phyloP scores from a whole-genome alignment of 2,113 vertebrate genomes.

The Boulengeromyrus knoepffleri region DNA sequence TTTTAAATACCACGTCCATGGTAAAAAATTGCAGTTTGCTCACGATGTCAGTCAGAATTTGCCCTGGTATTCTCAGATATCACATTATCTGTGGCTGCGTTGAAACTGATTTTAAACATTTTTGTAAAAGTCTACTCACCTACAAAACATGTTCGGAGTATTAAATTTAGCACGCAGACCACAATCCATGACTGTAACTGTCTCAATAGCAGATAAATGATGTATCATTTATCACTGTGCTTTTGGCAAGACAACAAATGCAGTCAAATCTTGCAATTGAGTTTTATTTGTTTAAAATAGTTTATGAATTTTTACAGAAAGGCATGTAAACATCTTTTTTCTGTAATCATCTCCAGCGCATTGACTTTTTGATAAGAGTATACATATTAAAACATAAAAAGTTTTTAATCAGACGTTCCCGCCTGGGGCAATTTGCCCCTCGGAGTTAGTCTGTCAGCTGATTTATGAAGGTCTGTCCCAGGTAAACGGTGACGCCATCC shows the following conservation, averaged over 20 bases:
- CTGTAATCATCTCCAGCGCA: background rate
- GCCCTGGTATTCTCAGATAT: background rate
- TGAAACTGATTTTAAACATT: background rate
- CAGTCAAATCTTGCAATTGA: background rate
- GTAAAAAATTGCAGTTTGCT: background rate
- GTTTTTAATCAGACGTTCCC: background rate
- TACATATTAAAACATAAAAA: slow-evolving; percentile 5
- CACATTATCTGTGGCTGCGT: background rate
- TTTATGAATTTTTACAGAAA: background rate
- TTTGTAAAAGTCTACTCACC: background rate
- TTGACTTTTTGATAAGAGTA: background rate
- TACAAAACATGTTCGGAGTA: background rate
- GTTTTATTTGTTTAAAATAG: background rate
- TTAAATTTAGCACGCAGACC: background rate
- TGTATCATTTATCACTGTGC: background rate
- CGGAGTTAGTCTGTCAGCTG: background rate
- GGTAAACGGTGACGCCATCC: background rate
- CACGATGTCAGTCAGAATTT: background rate
- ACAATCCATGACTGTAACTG: background rate
- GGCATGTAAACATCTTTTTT: background rate
- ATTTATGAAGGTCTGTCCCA: slow-evolving; percentile 13
- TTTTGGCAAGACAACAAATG: background rate
- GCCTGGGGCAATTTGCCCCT: background rate
- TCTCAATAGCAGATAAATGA: background rate
- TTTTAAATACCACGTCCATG: background rate